Evolutionary conservation across 2,797 vertebrate species (phyloP).

Genomic region (Catostomus latipinnis): DNA sequence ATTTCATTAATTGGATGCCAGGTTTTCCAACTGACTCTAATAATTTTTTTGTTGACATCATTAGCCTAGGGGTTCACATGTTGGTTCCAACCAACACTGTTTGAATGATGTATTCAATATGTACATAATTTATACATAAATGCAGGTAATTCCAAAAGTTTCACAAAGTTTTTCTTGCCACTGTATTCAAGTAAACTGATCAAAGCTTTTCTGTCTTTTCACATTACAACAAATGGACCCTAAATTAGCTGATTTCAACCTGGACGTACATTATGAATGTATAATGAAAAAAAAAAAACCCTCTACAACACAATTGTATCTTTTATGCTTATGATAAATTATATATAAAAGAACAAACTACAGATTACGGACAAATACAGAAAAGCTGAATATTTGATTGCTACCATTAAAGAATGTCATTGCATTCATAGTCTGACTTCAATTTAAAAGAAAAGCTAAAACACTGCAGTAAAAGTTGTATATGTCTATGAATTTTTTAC

Average conservation of each 20-base stretch:
- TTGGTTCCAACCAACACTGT: no score
- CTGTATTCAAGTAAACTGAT: not conserved
- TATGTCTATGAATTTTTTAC: not conserved
- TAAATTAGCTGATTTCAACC: not conserved
- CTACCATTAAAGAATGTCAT: conserved; percentile 11
- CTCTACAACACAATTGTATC: not conserved
- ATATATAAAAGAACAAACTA: not conserved
- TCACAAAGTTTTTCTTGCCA: no score
- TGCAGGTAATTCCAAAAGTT: no score
- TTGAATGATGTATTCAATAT: no score
- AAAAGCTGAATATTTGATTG: not conserved
- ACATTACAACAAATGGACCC: not conserved
- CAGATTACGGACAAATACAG: not conserved
- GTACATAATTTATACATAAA: no score
- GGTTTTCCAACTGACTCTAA: no score
- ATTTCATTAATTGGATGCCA: no score
- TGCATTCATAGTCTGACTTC: not conserved
- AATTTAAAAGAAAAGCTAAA: not conserved
- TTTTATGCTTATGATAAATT: not conserved
- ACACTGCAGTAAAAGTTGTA: not conserved
- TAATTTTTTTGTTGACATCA: no score
- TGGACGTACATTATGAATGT: not conserved
- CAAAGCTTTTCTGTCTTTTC: not conserved
- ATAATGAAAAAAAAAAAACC: not conserved
- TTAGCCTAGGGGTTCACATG: no score